phyloP scores from a whole-genome alignment of 1,140 invertebrate genomes.

The Amyelois transitella region DNA sequence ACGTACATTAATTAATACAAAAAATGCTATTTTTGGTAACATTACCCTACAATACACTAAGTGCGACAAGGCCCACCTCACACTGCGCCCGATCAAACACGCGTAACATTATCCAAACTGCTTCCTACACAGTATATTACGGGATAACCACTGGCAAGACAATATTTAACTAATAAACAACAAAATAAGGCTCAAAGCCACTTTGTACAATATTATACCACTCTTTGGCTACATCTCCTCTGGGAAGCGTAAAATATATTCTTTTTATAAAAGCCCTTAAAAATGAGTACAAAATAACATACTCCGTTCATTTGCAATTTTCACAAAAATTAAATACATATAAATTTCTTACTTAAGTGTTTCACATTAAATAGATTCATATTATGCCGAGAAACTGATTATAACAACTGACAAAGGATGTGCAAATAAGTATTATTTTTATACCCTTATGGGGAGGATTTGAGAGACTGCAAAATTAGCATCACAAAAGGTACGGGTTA shows the following conservation, averaged over 20 bases:
- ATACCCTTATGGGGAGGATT: too few species aligned
- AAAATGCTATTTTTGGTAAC: not conserved
- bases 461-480: too few species aligned
- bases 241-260: slow-evolving; percentile 50
- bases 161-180: slow-evolving; percentile 38
- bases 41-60: not conserved
- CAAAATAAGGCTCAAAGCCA: slow-evolving; percentile 43
- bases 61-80: slow-evolving; percentile 1
- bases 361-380: not conserved
- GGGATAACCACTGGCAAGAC: slow-evolving; percentile 37
- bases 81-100: slow-evolving; percentile 1
- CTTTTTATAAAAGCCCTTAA: slow-evolving; percentile 25
- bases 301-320: slow-evolving; percentile 1
- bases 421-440: not conserved
- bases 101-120: slow-evolving; percentile 8
- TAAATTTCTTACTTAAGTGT: not conserved
- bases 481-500: not conserved
- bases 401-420: not conserved
- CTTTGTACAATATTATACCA: slow-evolving; percentile 40
- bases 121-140: not conserved
- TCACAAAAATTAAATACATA: slow-evolving; percentile 4
- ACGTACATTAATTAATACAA: not conserved
- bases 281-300: slow-evolving; percentile 31
- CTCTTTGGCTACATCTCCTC: slow-evolving; percentile 50
- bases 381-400: not conserved